Percentiles rank a stretch among this genome's conserved stretches.
phyloP scores from a whole-genome alignment of 2,113 vertebrate genomes.

The Chrysochloris asiatica region DNA sequence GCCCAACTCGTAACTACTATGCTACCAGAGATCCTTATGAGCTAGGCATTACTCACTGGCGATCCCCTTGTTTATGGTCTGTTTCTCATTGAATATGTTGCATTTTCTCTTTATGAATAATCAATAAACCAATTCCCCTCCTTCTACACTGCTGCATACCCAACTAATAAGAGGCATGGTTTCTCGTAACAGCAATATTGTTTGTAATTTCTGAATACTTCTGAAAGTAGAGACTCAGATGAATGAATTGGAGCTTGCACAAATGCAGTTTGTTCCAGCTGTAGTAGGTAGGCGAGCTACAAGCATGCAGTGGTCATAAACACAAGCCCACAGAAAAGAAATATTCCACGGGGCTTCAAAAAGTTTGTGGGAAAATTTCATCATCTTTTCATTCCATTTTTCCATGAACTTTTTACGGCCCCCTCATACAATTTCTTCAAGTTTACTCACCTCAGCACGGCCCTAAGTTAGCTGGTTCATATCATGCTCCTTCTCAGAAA shows the following conservation, averaged over 20 bases:
- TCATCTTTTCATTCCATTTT: too few species aligned
- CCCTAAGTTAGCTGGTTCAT: neutral
- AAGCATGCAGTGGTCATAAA: neutral
- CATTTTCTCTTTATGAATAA: neutral
- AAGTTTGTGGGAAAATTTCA: too few species aligned
- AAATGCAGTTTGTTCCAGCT: neutral
- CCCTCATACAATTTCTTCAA: neutral
- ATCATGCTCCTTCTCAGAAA: neutral
- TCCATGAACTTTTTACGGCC: too few species aligned
- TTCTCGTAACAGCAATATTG: neutral
- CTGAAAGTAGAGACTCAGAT: neutral
- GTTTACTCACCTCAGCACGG: neutral
- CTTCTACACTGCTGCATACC: neutral
- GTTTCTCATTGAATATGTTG: neutral
- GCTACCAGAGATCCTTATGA: too few species aligned
- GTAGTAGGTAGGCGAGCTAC: neutral
- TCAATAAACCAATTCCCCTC: neutral
- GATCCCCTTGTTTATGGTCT: conserved; percentile 3
- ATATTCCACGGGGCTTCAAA: too few species aligned
- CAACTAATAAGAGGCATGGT: neutral
- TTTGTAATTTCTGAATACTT: conserved; percentile 47
- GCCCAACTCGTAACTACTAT: too few species aligned
- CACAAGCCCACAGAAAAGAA: neutral
- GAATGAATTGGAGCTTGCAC: conserved; percentile 24
- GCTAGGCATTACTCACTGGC: neutral